phyloP scores from a whole-genome alignment of 2,797 vertebrate genomes.

The Discoglossus pictus region DNA sequence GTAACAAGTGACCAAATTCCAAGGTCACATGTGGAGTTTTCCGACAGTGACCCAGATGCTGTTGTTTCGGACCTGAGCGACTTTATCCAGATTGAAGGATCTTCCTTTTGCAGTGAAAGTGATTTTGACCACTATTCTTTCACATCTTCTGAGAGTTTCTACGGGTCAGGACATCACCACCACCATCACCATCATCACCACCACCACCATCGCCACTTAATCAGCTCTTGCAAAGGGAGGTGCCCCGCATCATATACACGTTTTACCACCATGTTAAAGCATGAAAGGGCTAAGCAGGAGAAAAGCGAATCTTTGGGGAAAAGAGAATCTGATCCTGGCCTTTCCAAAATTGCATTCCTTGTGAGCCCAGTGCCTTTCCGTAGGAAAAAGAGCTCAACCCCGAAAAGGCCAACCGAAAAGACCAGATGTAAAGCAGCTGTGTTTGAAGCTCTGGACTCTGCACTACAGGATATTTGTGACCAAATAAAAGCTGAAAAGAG shows the following conservation, averaged over 20 bases:
- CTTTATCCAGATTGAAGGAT: constrained; percentile 92
- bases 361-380: constrained; percentile 99
- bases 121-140: constrained; percentile 96
- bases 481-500: constrained; percentile 93
- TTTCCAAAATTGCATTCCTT: constrained; percentile 94
- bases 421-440: constrained; percentile 88
- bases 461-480: constrained; percentile 94
- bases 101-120: constrained; percentile 97
- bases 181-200: constrained; percentile 81
- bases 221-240: constrained; percentile 94
- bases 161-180: constrained; percentile 82
- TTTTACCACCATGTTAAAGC: constrained; percentile 94
- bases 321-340: constrained; percentile 79
- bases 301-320: constrained; percentile 66
- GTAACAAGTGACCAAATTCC: constrained; percentile 74
- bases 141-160: constrained; percentile 94
- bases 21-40: constrained; percentile 75
- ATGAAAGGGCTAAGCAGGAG: constrained; percentile 89
- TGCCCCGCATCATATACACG: constrained; percentile 96
- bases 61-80: constrained; percentile 93
- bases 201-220: constrained; percentile 86
- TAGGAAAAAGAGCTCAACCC: constrained; percentile 86
- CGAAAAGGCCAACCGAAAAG: constrained; percentile 78
- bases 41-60: constrained; percentile 92
- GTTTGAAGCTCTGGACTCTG: constrained; percentile 91